phyloP scores from a whole-genome alignment of 2,888 invertebrate species.

The Margaritifera margaritifera region DNA sequence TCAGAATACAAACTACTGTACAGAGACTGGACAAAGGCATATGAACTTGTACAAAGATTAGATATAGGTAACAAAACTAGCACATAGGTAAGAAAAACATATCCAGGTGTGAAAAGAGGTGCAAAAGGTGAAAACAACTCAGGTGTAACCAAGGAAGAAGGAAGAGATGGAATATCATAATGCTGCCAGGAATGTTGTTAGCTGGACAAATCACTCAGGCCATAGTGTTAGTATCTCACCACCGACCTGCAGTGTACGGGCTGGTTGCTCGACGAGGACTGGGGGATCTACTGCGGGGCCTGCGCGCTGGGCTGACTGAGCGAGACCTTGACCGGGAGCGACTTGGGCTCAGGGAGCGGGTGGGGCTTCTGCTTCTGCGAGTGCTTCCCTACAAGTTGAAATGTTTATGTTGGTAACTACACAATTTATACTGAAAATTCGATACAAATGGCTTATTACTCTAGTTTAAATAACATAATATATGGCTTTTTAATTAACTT shows the following conservation, averaged over 20 bases:
- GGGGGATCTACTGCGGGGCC: conserved; percentile 64
- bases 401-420: conserved; percentile 1
- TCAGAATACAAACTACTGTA: too few relatives aligned
- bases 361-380: conserved; percentile 60
- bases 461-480: too few relatives aligned
- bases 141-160: background rate
- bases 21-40: too few relatives aligned
- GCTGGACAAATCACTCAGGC: background rate
- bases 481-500: too few relatives aligned
- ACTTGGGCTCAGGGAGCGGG: conserved; percentile 55
- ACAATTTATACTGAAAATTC: background rate
- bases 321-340: conserved; percentile 56
- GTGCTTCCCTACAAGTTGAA: conserved; percentile 52
- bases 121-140: too few relatives aligned
- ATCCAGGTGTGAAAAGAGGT: conserved; percentile 4
- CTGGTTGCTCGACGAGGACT: conserved; percentile 42
- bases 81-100: background rate
- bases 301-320: conserved; percentile 57
- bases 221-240: conserved; percentile 11
- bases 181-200: background rate
- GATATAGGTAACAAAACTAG: too few relatives aligned
- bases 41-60: too few relatives aligned
- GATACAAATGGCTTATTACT: background rate
- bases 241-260: conserved; percentile 31
- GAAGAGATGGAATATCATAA: conserved; percentile 2